Percentiles rank a stretch among this genome's conserved stretches.
Evolutionary conservation across 2,888 invertebrate species (phyloP).

Genomic region (Eumacrocentrus americanus): DNA sequence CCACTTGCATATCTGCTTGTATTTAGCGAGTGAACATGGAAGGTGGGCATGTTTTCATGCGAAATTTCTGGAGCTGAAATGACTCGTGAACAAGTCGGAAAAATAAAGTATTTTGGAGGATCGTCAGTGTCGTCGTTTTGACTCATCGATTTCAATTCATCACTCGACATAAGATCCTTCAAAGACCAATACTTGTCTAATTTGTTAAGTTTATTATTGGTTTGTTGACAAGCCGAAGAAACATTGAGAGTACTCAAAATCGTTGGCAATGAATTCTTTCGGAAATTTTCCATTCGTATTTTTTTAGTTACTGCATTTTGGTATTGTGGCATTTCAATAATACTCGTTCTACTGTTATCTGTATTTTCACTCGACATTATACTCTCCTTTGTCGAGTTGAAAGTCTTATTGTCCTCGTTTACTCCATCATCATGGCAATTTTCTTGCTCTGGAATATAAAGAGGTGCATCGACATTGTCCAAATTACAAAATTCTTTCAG

Average conservation of each 20-base stretch:
- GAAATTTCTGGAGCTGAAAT: constrained; percentile 51
- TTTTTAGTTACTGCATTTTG: constrained; percentile 30
- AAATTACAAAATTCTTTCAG: constrained; percentile 55
- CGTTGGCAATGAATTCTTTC: constrained; percentile 48
- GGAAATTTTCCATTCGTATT: constrained; percentile 45
- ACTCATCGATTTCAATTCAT: constrained; percentile 36
- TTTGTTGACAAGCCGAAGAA: constrained; percentile 33
- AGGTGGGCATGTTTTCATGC: constrained; percentile 37
- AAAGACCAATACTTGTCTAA: constrained; percentile 54
- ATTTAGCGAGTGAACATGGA: constrained; percentile 37
- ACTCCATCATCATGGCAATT: constrained; percentile 19
- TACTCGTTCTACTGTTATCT: not conserved
- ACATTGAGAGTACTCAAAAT: constrained; percentile 44
- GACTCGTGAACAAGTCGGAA: constrained; percentile 47
- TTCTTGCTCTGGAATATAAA: constrained; percentile 44
- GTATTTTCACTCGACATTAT: not conserved
- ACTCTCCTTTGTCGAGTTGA: not conserved
- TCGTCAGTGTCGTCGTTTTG: constrained; percentile 29
- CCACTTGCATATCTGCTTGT: constrained; percentile 29
- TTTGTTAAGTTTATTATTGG: constrained; percentile 42
- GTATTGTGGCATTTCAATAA: not conserved
- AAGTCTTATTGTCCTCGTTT: not conserved
- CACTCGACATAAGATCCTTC: constrained; percentile 48
- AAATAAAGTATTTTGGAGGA: constrained; percentile 45
- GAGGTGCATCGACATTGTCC: constrained; percentile 49